A percentile compares a stretch with the other conserved stretches of the same genome.
Evolutionary conservation across 2,888 invertebrate species (phyloP).

Genomic region (Flexamia atlantica): DNA sequence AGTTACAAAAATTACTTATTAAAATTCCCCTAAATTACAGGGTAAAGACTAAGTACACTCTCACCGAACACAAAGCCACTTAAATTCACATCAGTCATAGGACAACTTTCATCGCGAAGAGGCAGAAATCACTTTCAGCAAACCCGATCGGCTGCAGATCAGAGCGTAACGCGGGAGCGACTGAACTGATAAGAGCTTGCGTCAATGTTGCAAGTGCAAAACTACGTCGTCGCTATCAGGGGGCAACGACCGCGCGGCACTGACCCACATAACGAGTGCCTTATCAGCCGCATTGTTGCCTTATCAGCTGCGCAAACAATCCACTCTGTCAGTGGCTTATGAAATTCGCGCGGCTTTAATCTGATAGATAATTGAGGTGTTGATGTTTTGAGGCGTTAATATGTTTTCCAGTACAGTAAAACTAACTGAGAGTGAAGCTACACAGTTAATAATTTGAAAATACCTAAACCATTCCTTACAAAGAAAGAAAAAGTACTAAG

Average conservation of each 20-base stretch:
- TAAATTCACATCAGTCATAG: slow-evolving; percentile 2
- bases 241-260: slow-evolving; percentile 41
- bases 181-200: slow-evolving; percentile 19
- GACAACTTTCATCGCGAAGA: neutral
- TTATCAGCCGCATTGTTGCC: slow-evolving; percentile 44
- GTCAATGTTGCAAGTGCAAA: slow-evolving; percentile 54
- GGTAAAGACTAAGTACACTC: neutral
- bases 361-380: neutral
- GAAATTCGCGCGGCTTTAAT: neutral
- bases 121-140: neutral
- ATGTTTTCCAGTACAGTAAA: too few species aligned
- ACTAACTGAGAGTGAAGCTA: too few species aligned
- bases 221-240: slow-evolving; percentile 36
- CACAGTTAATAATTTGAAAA: too few species aligned
- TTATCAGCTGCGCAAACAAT: slow-evolving; percentile 15
- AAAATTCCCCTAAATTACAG: too few species aligned
- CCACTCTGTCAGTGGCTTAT: neutral
- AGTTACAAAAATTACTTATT: too few species aligned
- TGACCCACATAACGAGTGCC: slow-evolving; percentile 49
- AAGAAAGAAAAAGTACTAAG: too few species aligned
- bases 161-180: neutral
- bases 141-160: neutral
- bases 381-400: too few species aligned
- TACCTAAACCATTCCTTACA: too few species aligned
- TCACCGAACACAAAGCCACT: neutral